A percentile compares a stretch with the other conserved stretches of the same genome.
phyloP scores from a whole-genome alignment of 2,888 invertebrate genomes.

The Ischnura elegans region DNA sequence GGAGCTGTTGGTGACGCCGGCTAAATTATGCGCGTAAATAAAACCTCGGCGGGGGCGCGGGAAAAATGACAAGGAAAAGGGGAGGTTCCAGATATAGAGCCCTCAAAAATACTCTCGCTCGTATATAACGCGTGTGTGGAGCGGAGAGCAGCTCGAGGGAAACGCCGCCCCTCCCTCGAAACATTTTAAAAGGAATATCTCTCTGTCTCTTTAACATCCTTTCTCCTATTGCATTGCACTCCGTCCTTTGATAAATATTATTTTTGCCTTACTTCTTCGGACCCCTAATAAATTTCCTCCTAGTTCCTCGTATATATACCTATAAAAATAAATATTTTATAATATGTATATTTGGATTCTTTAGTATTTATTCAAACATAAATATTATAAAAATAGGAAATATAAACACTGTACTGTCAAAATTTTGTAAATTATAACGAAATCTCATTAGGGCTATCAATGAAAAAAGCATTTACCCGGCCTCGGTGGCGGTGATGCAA shows the following conservation, averaged over 20 bases:
- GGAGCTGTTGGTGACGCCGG: neutral
- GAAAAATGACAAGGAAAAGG: neutral
- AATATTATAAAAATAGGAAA: too few species aligned
- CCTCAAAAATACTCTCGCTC: neutral
- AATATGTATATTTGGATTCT: too few species aligned
- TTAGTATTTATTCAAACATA: too few species aligned
- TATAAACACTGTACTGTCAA: too few species aligned
- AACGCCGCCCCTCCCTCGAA: neutral
- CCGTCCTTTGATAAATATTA: neutral
- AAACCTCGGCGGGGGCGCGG: neutral
- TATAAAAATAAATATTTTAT: too few species aligned
- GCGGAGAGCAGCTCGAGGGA: neutral
- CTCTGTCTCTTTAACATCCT: neutral
- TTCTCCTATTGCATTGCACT: neutral
- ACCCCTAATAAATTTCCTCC: too few species aligned
- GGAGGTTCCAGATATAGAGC: neutral
- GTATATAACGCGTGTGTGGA: neutral
- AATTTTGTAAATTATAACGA: too few species aligned
- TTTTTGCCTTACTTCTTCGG: too few species aligned
- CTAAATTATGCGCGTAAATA: slow-evolving; percentile 26
- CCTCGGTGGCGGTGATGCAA: too few species aligned
- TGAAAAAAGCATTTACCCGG: too few species aligned
- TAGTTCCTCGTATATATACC: too few species aligned
- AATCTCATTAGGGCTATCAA: too few species aligned
- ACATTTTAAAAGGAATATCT: neutral